Conservation (phyloP, 2,888 invertebrate species). For the Argyresthia albistria region DNA sequence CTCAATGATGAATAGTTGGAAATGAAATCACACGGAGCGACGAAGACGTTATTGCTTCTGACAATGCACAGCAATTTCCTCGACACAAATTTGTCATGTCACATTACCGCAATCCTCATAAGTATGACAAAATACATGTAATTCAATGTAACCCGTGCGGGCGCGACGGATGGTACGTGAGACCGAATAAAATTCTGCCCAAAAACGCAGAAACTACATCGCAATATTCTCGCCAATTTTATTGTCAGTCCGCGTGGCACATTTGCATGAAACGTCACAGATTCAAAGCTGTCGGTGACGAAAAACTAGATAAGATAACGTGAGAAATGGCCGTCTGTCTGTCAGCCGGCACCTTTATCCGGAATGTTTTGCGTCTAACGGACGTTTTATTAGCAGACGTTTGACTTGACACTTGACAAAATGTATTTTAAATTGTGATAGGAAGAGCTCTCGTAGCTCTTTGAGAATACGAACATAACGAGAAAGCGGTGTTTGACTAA, state of each 20-base stretch:
- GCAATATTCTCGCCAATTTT: not conserved
- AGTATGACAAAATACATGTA: constrained; percentile 2
- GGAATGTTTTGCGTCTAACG: not conserved
- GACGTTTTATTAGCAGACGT: not conserved
- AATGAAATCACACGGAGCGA: too few species aligned
- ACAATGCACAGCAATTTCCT: not conserved
- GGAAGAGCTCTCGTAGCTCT: too few species aligned
- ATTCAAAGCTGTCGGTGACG: constrained; percentile 10
- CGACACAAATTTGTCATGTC: not conserved
- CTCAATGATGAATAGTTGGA: too few species aligned
- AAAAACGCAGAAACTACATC: not conserved
- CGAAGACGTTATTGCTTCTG: too few species aligned
- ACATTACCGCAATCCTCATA: not conserved
- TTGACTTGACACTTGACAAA: too few species aligned
- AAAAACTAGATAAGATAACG: constrained; percentile 15
- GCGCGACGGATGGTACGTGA: not conserved
- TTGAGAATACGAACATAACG: too few species aligned
- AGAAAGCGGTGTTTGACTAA: too few species aligned
- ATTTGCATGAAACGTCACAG: constrained; percentile 11
- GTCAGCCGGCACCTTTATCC: constrained; percentile 18
- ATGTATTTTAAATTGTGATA: too few species aligned
- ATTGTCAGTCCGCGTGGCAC: not conserved
- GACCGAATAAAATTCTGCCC: not conserved
- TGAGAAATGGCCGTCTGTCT: constrained; percentile 19
- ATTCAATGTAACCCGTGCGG: constrained; percentile 1